Evolutionary conservation across 2,113 vertebrate genomes (phyloP).

Genomic region (Ginglymostoma cirratum): DNA sequence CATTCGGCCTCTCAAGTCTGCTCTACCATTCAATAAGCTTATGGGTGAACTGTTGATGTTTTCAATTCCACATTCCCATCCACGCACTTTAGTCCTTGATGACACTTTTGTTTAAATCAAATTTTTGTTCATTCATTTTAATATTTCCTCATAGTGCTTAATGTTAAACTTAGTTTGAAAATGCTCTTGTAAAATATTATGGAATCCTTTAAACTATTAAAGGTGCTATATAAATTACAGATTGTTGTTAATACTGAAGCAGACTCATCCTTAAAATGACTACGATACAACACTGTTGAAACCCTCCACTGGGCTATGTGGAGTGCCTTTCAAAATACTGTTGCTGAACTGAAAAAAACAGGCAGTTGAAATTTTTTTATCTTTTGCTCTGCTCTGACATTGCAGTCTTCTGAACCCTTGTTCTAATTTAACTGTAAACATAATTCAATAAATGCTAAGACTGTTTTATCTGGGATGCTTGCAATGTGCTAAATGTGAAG

Average conservation of each 20-base stretch:
- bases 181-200: not conserved
- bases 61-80: no score
- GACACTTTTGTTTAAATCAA: no score
- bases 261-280: not conserved
- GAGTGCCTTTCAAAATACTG: not conserved
- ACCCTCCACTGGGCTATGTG: no score
- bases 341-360: not conserved
- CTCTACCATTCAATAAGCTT: no score
- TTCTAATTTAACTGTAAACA: not conserved
- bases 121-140: no score
- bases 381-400: not conserved
- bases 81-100: no score
- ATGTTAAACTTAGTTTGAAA: not conserved
- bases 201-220: not conserved
- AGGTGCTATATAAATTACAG: not conserved
- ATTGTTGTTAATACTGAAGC: not conserved
- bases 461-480: constrained; percentile 47
- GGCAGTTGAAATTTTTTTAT: not conserved
- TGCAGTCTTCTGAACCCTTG: not conserved
- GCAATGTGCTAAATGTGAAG: constrained; percentile 52
- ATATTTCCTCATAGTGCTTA: no score
- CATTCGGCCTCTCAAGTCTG: no score
- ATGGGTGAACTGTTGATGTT: no score
- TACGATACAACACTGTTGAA: not conserved
- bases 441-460: constrained; percentile 49